phyloP scores from a whole-genome alignment of 2,888 invertebrate genomes.

The Cyrtodaria siliqua region DNA sequence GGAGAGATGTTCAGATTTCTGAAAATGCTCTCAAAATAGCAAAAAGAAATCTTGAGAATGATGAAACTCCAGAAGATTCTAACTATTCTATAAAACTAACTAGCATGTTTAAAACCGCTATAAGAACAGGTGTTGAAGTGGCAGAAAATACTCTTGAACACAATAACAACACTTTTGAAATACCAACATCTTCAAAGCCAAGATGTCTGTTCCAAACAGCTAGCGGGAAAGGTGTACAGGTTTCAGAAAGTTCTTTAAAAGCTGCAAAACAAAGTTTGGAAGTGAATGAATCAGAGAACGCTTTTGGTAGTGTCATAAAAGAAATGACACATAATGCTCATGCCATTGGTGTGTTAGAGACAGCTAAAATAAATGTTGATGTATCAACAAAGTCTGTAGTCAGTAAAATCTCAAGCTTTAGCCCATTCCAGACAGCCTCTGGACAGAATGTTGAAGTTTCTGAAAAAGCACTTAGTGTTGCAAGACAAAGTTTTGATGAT shows the following conservation, averaged over 20 bases:
- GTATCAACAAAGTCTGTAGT: too few relatives aligned
- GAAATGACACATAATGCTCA: too few relatives aligned
- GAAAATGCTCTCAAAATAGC: conserved; percentile 31
- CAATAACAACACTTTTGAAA: not conserved
- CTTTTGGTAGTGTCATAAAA: too few relatives aligned
- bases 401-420: too few relatives aligned
- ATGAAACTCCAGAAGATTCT: not conserved
- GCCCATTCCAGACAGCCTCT: conserved; percentile 51
- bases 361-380: too few relatives aligned
- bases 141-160: conserved; percentile 33
- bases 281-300: too few relatives aligned
- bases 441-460: conserved; percentile 29
- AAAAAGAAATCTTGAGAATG: conserved; percentile 22
- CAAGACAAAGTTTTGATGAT: conserved; percentile 27
- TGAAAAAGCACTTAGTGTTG: conserved; percentile 28
- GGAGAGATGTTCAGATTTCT: conserved; percentile 24
- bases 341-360: too few relatives aligned
- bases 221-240: conserved; percentile 5
- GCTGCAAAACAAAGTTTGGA: too few relatives aligned
- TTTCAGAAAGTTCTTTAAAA: conserved; percentile 18
- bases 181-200: not conserved
- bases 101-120: conserved; percentile 24
- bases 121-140: conserved; percentile 37
- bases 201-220: conserved; percentile 22
- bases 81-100: conserved; percentile 9